These are phyloP conservation scores for Sipha maydis DNA, from an alignment of 2,888 invertebrate species.

Conservation along the genomic window DNA sequence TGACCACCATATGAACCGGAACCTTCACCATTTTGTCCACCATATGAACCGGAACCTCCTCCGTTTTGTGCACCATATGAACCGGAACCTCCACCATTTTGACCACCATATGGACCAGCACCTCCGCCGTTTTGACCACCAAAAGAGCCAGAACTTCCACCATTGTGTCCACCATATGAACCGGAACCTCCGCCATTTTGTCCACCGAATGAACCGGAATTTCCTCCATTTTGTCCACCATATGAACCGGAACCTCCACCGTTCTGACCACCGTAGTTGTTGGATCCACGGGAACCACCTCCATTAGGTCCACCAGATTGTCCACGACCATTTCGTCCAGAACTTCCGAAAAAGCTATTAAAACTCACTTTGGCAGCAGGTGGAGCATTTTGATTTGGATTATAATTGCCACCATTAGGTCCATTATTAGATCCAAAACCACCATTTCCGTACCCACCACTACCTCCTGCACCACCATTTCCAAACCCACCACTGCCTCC, in stretches of 20 bases:
- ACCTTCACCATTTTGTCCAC: constrained; percentile 30
- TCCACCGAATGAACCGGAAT: neutral
- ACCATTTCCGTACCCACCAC: constrained; percentile 38
- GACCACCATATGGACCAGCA: neutral
- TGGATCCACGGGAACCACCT: constrained; percentile 31
- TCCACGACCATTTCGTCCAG: constrained; percentile 28
- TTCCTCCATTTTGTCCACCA: neutral
- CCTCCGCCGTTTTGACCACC: neutral
- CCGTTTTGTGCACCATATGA: constrained; percentile 1
- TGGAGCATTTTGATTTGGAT: constrained; percentile 63
- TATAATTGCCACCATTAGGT: constrained; percentile 38
- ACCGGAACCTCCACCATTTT: neutral
- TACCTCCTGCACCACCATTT: neutral
- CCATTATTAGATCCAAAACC: constrained; percentile 1
- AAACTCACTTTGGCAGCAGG: constrained; percentile 63
- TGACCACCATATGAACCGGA: constrained; percentile 21
- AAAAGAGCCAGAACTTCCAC: neutral
- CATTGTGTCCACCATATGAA: constrained; percentile 11
- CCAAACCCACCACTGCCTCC: neutral
- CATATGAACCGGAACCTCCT: constrained; percentile 1
- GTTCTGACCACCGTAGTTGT: constrained; percentile 7
- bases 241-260: constrained; percentile 10
- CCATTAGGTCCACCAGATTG: constrained; percentile 38
- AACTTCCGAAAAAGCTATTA: constrained; percentile 44
- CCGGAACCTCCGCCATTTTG: constrained; percentile 24